Evolutionary conservation across 2,113 vertebrate species (phyloP), one percentile per base, ranked within the genome.

Genomic region (Morone saxatilis): DNA sequence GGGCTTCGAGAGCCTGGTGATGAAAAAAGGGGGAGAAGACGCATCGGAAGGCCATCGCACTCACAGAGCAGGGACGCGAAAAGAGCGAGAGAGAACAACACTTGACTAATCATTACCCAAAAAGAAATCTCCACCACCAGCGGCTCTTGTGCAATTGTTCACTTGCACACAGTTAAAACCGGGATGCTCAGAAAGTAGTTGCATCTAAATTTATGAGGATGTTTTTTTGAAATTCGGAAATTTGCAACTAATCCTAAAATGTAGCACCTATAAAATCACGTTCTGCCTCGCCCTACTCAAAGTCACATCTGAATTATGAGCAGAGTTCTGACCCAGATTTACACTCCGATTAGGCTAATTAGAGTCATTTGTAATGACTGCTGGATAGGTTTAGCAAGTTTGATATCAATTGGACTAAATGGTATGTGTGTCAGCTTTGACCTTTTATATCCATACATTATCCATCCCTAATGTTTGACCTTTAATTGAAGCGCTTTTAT

Each of bases 1-100:
- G 47, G 51, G 54, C n/a, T 80, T 69, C 20, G 74, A 71, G 74
- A 75, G 72, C 13, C 45, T 4, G 8, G 17, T 71, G 80, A 71
- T 71, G 69, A 62, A 67, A 47, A 72, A 76, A 47, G 72, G 59
- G 31, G 48, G 41, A 78, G 53, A 38, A 71, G 66, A 10, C 2
- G 16, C 60, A 78, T 71, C 25, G 5, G 60, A 74, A 31, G n/a
- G 78, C 54, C 50, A 14, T 4, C 19, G 38, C 40, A 14, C n/a
- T 41, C 7, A 31, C 47, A 81, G 45, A 61, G 38, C 40, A 10
- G 56, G 56, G 47, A 60, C 47, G 1, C 7, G 8, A 1, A 6
- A 13, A 8, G 40, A 38, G 36, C 3, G 51, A 72, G 68, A 51
- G 45, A 53, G 48, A 57, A 53, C 45, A 47, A 16, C 20, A 22